Evolutionary conservation across 2,888 invertebrate genomes (phyloP).

Genomic region (Drosophila mettleri): DNA sequence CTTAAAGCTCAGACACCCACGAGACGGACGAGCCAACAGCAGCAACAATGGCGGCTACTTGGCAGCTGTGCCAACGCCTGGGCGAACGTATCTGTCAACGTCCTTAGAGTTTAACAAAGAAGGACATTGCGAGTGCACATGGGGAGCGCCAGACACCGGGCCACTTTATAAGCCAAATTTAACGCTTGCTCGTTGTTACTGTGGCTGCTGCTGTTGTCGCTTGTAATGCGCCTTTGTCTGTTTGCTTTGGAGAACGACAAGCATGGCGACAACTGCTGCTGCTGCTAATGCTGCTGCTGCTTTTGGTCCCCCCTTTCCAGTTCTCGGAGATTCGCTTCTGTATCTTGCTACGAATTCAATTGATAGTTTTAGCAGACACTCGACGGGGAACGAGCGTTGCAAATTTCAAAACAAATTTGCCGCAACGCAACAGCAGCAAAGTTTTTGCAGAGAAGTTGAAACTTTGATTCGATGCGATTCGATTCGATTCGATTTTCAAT

Average conservation of each 20-base stretch:
- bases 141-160: slow-evolving; percentile 46
- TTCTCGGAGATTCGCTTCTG: slow-evolving; percentile 70
- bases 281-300: slow-evolving; percentile 13
- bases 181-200: slow-evolving; percentile 41
- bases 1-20: slow-evolving; percentile 56
- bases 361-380: slow-evolving; percentile 71
- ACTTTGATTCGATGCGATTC: slow-evolving; percentile 62
- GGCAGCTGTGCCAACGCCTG: slow-evolving; percentile 72
- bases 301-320: not conserved
- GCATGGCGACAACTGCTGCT: slow-evolving; percentile 55
- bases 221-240: slow-evolving; percentile 68
- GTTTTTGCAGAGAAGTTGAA: slow-evolving; percentile 31
- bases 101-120: slow-evolving; percentile 78
- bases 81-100: slow-evolving; percentile 81
- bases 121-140: slow-evolving; percentile 54
- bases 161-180: slow-evolving; percentile 73
- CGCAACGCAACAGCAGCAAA: slow-evolving; percentile 68
- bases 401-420: slow-evolving; percentile 79
- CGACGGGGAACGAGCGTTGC: slow-evolving; percentile 32
- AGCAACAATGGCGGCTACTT: slow-evolving; percentile 62
- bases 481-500: slow-evolving; percentile 57
- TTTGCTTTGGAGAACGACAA: slow-evolving; percentile 55
- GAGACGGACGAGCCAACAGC: slow-evolving; percentile 26
- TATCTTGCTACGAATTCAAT: slow-evolving; percentile 74
- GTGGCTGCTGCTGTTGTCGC: slow-evolving; percentile 34